phyloP scores from a whole-genome alignment of 1,140 invertebrate genomes.

The Brachionus angularis region DNA sequence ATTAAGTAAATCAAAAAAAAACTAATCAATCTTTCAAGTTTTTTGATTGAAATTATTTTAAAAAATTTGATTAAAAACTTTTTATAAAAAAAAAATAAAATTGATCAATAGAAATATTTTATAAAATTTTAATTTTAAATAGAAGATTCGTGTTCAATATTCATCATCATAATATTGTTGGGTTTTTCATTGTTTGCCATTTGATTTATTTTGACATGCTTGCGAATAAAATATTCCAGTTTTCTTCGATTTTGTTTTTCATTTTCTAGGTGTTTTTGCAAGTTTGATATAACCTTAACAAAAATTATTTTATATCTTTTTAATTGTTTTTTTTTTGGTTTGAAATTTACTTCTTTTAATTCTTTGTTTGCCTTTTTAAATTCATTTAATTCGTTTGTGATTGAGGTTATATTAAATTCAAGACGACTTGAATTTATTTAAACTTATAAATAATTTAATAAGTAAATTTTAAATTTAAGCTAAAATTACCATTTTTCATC shows the following conservation, averaged over 20 bases:
- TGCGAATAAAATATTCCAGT: not conserved
- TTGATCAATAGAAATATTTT: not conserved
- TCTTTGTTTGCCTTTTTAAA: constrained; percentile 30
- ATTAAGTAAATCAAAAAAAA: not conserved
- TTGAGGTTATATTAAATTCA: not conserved
- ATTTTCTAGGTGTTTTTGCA: constrained; percentile 27
- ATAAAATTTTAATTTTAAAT: constrained; percentile 6
- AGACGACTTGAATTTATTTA: not conserved
- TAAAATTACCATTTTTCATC: not conserved
- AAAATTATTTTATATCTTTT: not conserved
- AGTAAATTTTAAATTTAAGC: not conserved
- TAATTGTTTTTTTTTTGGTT: not conserved
- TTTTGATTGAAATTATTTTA: not conserved
- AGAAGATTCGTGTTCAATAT: constrained; percentile 29
- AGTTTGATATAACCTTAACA: not conserved
- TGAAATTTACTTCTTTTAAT: constrained; percentile 1
- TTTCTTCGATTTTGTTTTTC: constrained; percentile 29
- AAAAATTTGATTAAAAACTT: not conserved
- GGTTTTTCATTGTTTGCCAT: not conserved
- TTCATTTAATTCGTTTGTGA: constrained; percentile 23
- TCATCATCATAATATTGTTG: not conserved
- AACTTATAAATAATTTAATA: not conserved
- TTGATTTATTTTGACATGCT: constrained; percentile 21
- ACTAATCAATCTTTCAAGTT: not conserved
- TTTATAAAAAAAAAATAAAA: not conserved